Conservation (phyloP, 2,113 vertebrate genomes). For the Bubo scandiacus region DNA sequence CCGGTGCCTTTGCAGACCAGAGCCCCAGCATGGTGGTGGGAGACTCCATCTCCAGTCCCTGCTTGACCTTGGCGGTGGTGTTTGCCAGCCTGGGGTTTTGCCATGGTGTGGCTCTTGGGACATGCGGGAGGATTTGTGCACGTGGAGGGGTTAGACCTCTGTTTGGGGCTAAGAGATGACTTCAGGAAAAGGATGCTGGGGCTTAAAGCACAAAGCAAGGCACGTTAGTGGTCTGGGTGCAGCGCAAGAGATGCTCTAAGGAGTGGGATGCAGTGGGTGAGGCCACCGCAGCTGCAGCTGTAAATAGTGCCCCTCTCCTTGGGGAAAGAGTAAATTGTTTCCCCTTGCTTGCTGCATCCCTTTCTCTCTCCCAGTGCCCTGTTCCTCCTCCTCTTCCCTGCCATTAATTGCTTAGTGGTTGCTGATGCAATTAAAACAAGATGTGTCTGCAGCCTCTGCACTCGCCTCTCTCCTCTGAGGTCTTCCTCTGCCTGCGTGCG, state of each 20-base stretch:
- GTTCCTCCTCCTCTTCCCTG: not conserved
- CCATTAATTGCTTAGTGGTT: slow-evolving; percentile 64
- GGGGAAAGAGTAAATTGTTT: slow-evolving; percentile 34
- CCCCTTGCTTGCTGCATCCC: slow-evolving; percentile 6
- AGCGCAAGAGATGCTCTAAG: not conserved
- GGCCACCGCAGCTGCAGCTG: not conserved
- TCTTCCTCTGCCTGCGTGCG: not conserved
- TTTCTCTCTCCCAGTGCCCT: slow-evolving; percentile 2
- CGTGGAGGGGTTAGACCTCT: not conserved
- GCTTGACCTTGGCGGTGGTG: not conserved
- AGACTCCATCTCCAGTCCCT: not conserved
- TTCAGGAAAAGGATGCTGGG: not conserved
- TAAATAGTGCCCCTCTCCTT: slow-evolving; percentile 16
- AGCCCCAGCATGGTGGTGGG: not conserved
- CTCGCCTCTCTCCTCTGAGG: not conserved
- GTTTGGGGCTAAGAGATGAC: not conserved
- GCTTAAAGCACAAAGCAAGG: not conserved
- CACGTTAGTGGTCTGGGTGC: not conserved
- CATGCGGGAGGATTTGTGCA: accelerated
- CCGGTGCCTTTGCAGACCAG: not conserved
- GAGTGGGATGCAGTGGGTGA: not conserved
- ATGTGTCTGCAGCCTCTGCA: slow-evolving; percentile 31
- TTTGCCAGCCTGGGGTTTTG: not conserved
- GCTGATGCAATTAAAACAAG: slow-evolving; percentile 68
- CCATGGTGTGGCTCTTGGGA: not conserved